Base-by-base conservation (phyloP, 2,113 vertebrate genomes). In the Otis tarda region DNA sequence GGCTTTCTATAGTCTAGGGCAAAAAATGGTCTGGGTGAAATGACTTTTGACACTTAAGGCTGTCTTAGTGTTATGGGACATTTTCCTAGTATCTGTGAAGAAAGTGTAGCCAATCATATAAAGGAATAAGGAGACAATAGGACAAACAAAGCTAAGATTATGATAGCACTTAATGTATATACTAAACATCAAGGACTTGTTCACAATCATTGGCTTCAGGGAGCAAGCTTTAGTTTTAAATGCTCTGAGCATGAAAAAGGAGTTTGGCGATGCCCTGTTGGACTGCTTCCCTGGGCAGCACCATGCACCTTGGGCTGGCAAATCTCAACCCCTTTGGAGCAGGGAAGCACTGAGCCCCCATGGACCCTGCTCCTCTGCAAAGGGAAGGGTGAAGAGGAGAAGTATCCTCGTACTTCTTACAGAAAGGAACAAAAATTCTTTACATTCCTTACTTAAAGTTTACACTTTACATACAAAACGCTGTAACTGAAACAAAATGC, bases 301-400 rank as follows among this genome's bases (percentile, higher is more conserved):
- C 25, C 60, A 14, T 2, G 7, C 9, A n/a, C 14, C 50, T 59
- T 2, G 6, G 39, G 35, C 15, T 67, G 64, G 20, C 21, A 87
- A 63, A 70, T 63, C 70, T 57, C 22, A 57, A 14, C 14, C 27
- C 8, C 12, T 52, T 25, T 43, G 69, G 39, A 82, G 43, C 14
- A 56, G 25, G 67, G 50, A 37, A 82, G 31, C 77, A 57, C 41
- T 0, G 0, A 77, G 39, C 6, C 14, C 12, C 6, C 6, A 5
- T 4, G 55, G 35, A 47, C 15, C 25, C 17, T 0, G 0, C 19
- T 87, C n/a, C 43, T 63, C n/a, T 81, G 35, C 49, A 33, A 84
- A 64, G 43, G 81, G 19, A 75, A 70, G 5, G 27, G 14, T 31
- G 25, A 12, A 18, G 39, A 39, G 39, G 18, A 64, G 86, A 90